Conservation (phyloP, 2,888 invertebrate genomes). For the Cloeon dipterum region DNA sequence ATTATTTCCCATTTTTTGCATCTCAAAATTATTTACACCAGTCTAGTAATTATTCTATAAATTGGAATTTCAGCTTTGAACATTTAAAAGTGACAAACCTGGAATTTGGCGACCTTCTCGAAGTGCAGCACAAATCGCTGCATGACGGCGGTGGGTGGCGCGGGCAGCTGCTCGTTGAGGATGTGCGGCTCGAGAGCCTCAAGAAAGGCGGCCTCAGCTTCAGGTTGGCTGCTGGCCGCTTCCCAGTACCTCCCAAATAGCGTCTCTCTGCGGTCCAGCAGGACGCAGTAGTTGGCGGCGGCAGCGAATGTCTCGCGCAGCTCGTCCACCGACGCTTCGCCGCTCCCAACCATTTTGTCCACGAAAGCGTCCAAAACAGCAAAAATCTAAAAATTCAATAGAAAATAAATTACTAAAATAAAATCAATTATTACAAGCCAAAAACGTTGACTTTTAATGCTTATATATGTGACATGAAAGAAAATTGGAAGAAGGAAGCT, state of each 20-base stretch:
- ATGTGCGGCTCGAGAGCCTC: constrained; percentile 48
- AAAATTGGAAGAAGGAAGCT: too few species aligned
- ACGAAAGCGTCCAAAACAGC: not conserved
- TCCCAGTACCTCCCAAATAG: constrained; percentile 41
- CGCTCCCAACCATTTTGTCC: not conserved
- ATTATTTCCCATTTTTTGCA: too few species aligned
- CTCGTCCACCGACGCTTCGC: constrained; percentile 8
- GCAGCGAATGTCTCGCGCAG: constrained; percentile 20
- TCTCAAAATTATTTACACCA: too few species aligned
- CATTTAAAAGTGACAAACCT: too few species aligned
- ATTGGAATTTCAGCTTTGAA: too few species aligned
- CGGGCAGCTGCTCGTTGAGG: constrained; percentile 31
- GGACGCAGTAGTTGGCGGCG: constrained; percentile 22
- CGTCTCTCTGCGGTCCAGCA: constrained; percentile 24
- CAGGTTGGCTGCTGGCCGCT: constrained; percentile 27
- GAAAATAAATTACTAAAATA: too few species aligned
- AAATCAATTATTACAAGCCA: too few species aligned
- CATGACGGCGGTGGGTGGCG: constrained; percentile 42
- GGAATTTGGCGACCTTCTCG: constrained; percentile 30
- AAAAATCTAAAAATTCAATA: too few species aligned
- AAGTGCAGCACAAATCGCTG: constrained; percentile 48
- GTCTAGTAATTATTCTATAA: too few species aligned
- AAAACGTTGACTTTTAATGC: too few species aligned
- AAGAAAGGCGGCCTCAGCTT: constrained; percentile 38
- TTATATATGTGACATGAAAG: too few species aligned